Percentiles rank a stretch among this genome's conserved stretches.
Evolutionary conservation across 2,113 vertebrate genomes (phyloP).

Genomic region (Hippocampus guttulatus): DNA sequence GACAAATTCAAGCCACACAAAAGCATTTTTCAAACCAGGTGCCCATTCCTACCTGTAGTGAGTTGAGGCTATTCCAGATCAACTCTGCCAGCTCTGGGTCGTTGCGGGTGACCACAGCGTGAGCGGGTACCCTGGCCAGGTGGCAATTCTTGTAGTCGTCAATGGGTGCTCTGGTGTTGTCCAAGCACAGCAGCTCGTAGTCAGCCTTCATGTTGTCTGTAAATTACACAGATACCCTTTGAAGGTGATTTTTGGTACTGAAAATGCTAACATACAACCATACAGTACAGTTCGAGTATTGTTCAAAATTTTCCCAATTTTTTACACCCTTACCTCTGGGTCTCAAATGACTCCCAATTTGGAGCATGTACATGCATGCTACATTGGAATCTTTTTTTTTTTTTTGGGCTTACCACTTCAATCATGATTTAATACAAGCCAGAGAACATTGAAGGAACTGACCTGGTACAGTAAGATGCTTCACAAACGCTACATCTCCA

Average conservation of each 20-base stretch:
- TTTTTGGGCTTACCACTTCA: too few species aligned
- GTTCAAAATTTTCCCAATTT: too few species aligned
- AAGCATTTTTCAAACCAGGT: neutral
- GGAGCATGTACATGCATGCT: too few species aligned
- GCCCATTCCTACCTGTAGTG: constrained; percentile 37
- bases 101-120: constrained; percentile 76
- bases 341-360: too few species aligned
- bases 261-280: too few species aligned
- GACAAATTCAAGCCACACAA: neutral
- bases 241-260: too few species aligned
- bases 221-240: neutral
- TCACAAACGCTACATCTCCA: constrained; percentile 1
- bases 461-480: constrained; percentile 74
- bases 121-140: constrained; percentile 76
- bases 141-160: constrained; percentile 71
- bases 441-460: constrained; percentile 21
- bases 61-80: constrained; percentile 73
- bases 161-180: constrained; percentile 68
- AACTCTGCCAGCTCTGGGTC: constrained; percentile 55
- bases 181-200: constrained; percentile 84
- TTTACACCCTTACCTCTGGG: too few species aligned
- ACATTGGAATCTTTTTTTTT: too few species aligned
- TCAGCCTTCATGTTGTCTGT: constrained; percentile 57
- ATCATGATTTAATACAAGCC: too few species aligned
- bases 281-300: too few species aligned